Evolutionary conservation across 92 coral and sea anemone genomes (phyloP).

Genomic region (Porites divaricata): DNA sequence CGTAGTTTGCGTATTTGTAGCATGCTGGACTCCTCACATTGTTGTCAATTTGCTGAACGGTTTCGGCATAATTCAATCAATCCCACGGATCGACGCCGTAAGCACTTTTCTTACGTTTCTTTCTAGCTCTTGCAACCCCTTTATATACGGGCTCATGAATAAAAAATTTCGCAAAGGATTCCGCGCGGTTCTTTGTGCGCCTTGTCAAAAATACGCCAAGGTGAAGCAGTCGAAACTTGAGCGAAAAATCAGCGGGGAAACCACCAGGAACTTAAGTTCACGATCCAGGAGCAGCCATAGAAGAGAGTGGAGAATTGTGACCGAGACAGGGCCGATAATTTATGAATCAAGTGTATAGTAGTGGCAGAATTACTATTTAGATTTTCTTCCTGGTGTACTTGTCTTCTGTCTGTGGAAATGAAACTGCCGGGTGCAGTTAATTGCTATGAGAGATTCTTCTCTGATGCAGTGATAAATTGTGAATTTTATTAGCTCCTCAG

Average conservation of each 20-base stretch:
- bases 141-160: slow-evolving; percentile 81
- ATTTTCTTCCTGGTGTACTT: too few species aligned
- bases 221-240: not conserved
- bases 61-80: slow-evolving; percentile 52
- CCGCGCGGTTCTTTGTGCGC: slow-evolving; percentile 74
- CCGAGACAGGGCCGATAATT: slow-evolving; percentile 16
- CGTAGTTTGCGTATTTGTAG: slow-evolving; percentile 83
- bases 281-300: slow-evolving; percentile 36
- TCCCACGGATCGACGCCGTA: slow-evolving; percentile 71
- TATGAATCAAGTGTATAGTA: slow-evolving; percentile 35
- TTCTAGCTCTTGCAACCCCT: slow-evolving; percentile 83
- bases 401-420: too few species aligned
- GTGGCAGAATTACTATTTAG: too few species aligned
- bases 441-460: too few species aligned
- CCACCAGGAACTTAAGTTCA: slow-evolving; percentile 48
- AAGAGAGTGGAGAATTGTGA: slow-evolving; percentile 27
- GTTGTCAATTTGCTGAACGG: slow-evolving; percentile 70
- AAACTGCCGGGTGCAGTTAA: too few species aligned
- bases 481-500: too few species aligned
- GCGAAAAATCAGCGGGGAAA: slow-evolving; percentile 41
- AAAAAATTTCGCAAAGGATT: slow-evolving; percentile 88
- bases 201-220: slow-evolving; percentile 56
- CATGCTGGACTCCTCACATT: slow-evolving; percentile 87
- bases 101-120: slow-evolving; percentile 73
- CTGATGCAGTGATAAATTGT: too few species aligned